Evolutionary conservation across 2,113 vertebrate genomes (phyloP), one percentile per base, ranked within the genome.

Genomic region (Rattus norvegicus): DNA sequence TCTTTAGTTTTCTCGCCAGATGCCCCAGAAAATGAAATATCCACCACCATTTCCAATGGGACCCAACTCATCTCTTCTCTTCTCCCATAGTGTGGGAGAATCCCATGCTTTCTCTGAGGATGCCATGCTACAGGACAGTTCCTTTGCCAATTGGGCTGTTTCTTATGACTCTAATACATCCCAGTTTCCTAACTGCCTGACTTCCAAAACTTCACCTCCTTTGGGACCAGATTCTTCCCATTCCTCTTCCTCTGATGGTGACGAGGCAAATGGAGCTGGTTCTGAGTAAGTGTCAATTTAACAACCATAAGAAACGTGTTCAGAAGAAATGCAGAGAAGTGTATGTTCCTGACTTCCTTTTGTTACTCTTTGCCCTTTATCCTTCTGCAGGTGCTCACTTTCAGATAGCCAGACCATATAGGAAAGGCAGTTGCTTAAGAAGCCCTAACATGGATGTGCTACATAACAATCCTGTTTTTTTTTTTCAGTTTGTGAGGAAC

Each of bases 191-290:
- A 99, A 99, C 98, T 99, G 99, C 97, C 92, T 98, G 88, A 97
- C 98, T 96, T 94, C 98, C 69, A 98, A 98, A 93, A 90, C 97
- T 19, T 97, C 97, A 83, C 95, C 98, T 89, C 98, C 99, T 89
- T 98, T 99, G 79, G 99, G 98, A 77, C 98, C 98, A 88, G 99
- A 99, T 63, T 99, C 99, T 19, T 99, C 99, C 26, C 99, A 99
- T 12, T 99, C 99, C 39, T 99, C 99, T 1, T 99, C 99, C 77
- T 99, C 99, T 19, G 99, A 99, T 92, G 99, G 98, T 97, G 99
- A 99, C 75, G 99, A 99, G 75, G 99, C 99, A 96, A 99, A 99
- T 83, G 99, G 99, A 98, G 98, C 98, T 96, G 99, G 98, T 89
- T 97, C 99, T 97, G 99, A 99, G 99, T 99, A 98, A 99, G 99